Evolutionary conservation across 64 coral and sea anemone genomes (phyloP).

Genomic region (Pocillopora damicornis): DNA sequence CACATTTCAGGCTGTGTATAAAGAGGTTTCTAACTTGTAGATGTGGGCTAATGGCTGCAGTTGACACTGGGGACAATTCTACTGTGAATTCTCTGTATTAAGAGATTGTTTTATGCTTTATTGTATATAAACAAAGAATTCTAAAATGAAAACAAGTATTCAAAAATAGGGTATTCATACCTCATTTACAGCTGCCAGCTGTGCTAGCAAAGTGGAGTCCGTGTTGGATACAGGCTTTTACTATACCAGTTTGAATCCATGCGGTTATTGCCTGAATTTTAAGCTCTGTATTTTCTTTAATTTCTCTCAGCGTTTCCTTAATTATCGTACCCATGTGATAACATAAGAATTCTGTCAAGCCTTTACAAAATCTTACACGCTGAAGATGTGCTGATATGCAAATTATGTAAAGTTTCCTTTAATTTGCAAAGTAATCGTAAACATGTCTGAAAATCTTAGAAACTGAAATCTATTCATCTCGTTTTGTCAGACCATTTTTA

Average conservation of each 20-base stretch:
- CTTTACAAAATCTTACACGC: not conserved
- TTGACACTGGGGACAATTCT: not conserved
- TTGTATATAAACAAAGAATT: not conserved
- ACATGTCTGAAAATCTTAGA: no score
- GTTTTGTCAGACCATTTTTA: no score
- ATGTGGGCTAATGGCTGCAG: slow-evolving; percentile 16
- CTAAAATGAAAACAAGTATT: not conserved
- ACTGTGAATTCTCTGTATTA: slow-evolving; percentile 4
- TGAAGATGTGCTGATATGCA: no score
- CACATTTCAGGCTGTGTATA: slow-evolving; percentile 46
- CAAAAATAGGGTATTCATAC: not conserved
- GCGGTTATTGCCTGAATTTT: not conserved
- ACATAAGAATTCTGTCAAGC: not conserved
- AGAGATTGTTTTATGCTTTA: not conserved
- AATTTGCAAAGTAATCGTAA: no score
- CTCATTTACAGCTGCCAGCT: not conserved
- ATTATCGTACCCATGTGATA: not conserved
- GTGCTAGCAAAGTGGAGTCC: not conserved
- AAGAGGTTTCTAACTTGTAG: slow-evolving; percentile 66
- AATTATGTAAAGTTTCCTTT: not conserved
- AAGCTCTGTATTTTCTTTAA: not conserved
- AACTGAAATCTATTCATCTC: no score
- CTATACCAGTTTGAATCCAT: not conserved
- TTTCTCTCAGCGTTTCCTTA: not conserved
- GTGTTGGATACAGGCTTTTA: not conserved